Percentiles rank a stretch among this genome's conserved stretches.
phyloP scores from a whole-genome alignment of 2,797 vertebrate genomes.

The Emys orbicularis region DNA sequence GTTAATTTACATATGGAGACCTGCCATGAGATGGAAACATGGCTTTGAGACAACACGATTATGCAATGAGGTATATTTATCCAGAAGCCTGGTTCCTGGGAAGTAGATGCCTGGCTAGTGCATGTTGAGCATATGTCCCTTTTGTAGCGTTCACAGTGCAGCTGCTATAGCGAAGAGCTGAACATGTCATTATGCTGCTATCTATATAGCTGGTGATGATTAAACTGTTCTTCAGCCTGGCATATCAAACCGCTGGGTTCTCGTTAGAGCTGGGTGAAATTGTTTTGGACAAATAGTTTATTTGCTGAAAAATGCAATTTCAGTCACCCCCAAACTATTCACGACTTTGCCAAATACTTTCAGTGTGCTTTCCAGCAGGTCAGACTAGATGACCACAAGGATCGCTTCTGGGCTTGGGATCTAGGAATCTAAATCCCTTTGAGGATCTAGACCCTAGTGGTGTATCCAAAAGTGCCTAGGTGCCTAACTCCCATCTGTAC shows the following conservation, averaged over 20 bases:
- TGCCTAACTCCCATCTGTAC: no score
- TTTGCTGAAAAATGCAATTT: no score
- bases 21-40: constrained; percentile 8
- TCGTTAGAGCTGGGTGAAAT: neutral
- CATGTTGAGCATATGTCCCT: neutral
- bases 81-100: neutral
- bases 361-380: neutral
- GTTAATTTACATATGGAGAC: constrained; percentile 45
- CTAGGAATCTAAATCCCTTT: no score
- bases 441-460: no score
- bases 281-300: neutral
- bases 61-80: neutral
- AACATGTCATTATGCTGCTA: constrained; percentile 19
- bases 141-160: constrained; percentile 11
- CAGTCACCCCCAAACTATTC: no score
- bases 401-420: no score
- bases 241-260: constrained; percentile 22
- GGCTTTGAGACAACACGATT: constrained; percentile 10
- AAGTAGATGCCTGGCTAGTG: rapidly evolving
- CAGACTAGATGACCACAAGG: neutral
- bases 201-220: constrained; percentile 52
- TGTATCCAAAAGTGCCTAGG: no score
- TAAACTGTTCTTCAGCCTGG: constrained; percentile 38
- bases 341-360: no score
- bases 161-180: constrained; percentile 43